Evolutionary conservation across 2,888 invertebrate species (phyloP), one percentile per base, ranked within the genome.

Genomic region (Pammene aurita): DNA sequence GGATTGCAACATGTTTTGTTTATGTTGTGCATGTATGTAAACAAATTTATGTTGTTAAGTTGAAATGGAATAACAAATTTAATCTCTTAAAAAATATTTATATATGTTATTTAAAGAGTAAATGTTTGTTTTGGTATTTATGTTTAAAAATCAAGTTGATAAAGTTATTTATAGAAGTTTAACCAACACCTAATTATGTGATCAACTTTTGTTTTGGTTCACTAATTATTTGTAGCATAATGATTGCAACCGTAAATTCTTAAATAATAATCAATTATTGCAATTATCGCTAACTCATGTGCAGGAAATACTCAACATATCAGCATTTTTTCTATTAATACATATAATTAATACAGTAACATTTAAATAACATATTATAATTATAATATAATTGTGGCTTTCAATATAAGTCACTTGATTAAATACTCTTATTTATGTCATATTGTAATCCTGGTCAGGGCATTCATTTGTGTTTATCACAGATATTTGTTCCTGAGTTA

Each of bases 11-110:
- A 35, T 48, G 48, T 35, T 48, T 35, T 60, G 46, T 34, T 60
- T 60, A 60, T 60, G 57, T 13, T 13, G 14, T 10, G 34, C 26
- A 50, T 62, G 50, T 41, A 48, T 61, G 41, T 62, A 62, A 52
- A 62, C 52, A 62, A 26, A 62, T 61, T 18, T 7, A 35, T 61
- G 61, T 61, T 61, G 38, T 38, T 13, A 5, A 0, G 11, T 38
- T 1, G n/a, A 26, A 13, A 5, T 13, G 11, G 26, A 26, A 13
- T 14, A 46, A 14, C n/a, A 11, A 1, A n/a, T 13, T n/a, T n/a
- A 16, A 1, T 9, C 38, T 26, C 26, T 26, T 26, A 26, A 38
- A 9, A 2, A 5, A 38, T 38, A 5, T 5, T 38, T 38, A 1
- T 38, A 5, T 38, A 1, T 38, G 6, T 38, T 9, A 38, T 38